Evolutionary conservation across 2,888 invertebrate species (phyloP).

Genomic region (Aphrophora alni): DNA sequence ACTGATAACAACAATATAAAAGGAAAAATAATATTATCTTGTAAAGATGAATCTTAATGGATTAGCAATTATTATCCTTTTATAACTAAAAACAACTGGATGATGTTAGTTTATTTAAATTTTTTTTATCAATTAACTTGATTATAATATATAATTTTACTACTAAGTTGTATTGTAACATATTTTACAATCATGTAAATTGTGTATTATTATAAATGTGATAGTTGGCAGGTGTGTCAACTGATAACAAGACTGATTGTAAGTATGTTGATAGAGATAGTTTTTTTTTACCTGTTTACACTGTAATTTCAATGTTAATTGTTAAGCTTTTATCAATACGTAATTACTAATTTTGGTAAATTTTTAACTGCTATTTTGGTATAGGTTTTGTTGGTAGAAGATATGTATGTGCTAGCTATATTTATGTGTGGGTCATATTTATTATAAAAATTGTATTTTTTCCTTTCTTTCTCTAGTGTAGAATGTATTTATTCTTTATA

Average conservation of each 20-base stretch:
- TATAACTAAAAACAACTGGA: too few species aligned
- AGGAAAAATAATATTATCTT: too few species aligned
- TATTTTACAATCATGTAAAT: slow-evolving; percentile 2
- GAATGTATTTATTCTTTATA: too few species aligned
- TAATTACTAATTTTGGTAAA: background rate
- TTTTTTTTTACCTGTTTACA: background rate
- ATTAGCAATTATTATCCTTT: too few species aligned
- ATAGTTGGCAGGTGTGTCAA: background rate
- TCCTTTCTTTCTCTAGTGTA: too few species aligned
- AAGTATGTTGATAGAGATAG: background rate
- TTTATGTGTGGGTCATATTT: too few species aligned
- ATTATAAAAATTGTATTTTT: too few species aligned
- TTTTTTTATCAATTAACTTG: background rate
- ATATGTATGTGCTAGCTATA: background rate
- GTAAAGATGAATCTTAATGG: too few species aligned
- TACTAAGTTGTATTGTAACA: background rate
- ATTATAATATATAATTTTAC: background rate
- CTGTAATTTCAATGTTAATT: background rate
- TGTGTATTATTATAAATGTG: slow-evolving; percentile 5
- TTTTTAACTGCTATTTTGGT: background rate
- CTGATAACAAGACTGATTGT: slow-evolving; percentile 6
- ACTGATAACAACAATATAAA: too few species aligned
- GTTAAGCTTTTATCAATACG: background rate
- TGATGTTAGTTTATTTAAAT: too few species aligned
- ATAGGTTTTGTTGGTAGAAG: background rate